Evolutionary conservation across 2,888 invertebrate genomes (phyloP).

Genomic region (Seladonia tumulorum): DNA sequence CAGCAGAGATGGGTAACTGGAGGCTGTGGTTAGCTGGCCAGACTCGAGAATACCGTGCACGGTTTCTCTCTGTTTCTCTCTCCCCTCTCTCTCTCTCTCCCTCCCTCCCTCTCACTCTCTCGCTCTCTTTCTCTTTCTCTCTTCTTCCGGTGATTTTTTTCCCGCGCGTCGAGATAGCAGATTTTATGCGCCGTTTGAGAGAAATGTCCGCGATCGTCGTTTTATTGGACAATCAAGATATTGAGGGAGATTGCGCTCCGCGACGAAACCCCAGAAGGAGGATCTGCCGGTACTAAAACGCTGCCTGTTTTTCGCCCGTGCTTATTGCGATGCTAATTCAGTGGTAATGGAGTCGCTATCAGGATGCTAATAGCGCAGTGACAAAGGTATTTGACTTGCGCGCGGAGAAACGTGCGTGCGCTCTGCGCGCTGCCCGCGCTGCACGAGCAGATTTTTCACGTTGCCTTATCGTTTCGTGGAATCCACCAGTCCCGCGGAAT

Average conservation of each 20-base stretch:
- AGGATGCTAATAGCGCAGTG: slow-evolving; percentile 29
- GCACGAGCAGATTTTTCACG: background rate
- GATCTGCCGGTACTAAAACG: slow-evolving; percentile 34
- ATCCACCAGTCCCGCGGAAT: background rate
- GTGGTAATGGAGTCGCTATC: slow-evolving; percentile 48
- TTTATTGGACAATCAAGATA: slow-evolving; percentile 59
- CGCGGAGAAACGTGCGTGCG: slow-evolving; percentile 20
- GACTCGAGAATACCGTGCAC: slow-evolving; percentile 39
- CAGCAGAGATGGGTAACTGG: slow-evolving; percentile 31
- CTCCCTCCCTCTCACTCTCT: slow-evolving; percentile 37
- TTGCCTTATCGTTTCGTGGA: background rate
- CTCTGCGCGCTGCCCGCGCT: background rate
- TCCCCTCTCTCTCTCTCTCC: background rate
- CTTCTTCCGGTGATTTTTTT: slow-evolving; percentile 56
- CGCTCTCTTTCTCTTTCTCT: slow-evolving; percentile 52
- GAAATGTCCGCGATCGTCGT: slow-evolving; percentile 50
- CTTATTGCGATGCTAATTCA: slow-evolving; percentile 45
- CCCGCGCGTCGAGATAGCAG: slow-evolving; percentile 38
- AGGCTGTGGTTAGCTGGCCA: slow-evolving; percentile 37
- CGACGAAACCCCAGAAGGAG: slow-evolving; percentile 26
- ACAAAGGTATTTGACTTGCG: slow-evolving; percentile 52
- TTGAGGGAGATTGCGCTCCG: slow-evolving; percentile 27
- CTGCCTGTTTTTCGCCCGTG: slow-evolving; percentile 37
- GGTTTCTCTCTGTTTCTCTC: background rate
- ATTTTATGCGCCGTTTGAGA: slow-evolving; percentile 51